Base-by-base conservation (phyloP, 2,113 vertebrate species). In the Podilymbus podiceps region DNA sequence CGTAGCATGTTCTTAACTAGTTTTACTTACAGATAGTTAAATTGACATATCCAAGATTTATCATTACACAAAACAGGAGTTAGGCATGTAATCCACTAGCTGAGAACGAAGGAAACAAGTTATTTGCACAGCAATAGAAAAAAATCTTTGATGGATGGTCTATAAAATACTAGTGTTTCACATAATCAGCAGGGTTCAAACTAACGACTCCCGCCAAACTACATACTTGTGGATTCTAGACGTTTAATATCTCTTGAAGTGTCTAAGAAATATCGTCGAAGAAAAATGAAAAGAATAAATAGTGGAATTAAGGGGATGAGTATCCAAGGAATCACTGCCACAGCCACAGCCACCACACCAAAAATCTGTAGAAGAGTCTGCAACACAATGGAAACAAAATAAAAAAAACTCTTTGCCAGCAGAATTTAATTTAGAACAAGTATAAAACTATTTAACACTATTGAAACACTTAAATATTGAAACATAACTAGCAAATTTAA, bases 201-300 rank as follows among this genome's bases (percentile, higher is more conserved):
- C 5, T 33, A 74, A 85, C 56, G 59, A 35, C 21, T 58, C 9
- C 49, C 28, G 1, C 58, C 91, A 94, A 90, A 31, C 76, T 73
- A 98, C 98, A 97, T 98, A 99, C 99, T 99, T 95, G 98, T 99
- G 80, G 98, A 98, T 97, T 99, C 98, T 22, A 99, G 98, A 60
- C 98, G 98, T 97, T 99, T 99, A 96, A 99, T 98, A 89, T 99
- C 99, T 96, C 98, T 98, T 59, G 99, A 99, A 12, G 99, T 99
- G 91, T 98, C 97, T 95, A 99, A 98, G 97, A 99, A 99, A 95
- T 99, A 99, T 30, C 96, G 90, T 33, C 99, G 98, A 92, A 99
- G 98, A 92, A 98, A 92, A 95, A 99, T 96, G 97, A 99, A 99
- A 96, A 98, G 12, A 87, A 98, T 92, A 85, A 98, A 91, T 33